phyloP scores from a whole-genome alignment of 2,113 vertebrate species.

The Parus major region DNA sequence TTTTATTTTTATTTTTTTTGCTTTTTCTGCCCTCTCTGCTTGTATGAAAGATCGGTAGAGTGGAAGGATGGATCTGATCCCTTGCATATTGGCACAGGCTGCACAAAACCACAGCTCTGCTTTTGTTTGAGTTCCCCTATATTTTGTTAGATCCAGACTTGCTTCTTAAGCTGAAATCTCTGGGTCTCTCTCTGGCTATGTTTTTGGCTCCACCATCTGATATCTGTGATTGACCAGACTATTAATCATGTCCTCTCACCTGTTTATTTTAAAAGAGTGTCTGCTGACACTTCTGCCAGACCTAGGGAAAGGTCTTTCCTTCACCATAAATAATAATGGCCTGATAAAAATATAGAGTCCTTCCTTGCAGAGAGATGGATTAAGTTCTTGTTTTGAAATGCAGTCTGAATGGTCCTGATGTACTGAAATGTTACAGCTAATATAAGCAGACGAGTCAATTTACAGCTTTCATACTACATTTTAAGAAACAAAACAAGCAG shows the following conservation, averaged over 20 bases:
- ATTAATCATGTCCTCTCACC: neutral
- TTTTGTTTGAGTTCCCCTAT: neutral
- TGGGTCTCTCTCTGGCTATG: neutral
- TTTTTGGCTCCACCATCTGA: neutral
- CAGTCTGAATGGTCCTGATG: constrained; percentile 24
- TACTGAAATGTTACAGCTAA: constrained; percentile 53
- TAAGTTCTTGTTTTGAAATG: constrained; percentile 34
- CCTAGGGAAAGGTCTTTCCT: neutral
- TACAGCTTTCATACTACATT: constrained; percentile 62
- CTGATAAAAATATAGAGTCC: neutral
- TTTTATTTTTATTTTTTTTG: neutral
- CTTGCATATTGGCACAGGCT: neutral
- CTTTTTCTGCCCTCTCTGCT: rapidly evolving
- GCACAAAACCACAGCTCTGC: neutral
- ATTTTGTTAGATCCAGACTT: neutral
- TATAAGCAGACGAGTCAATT: constrained; percentile 66
- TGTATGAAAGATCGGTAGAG: neutral
- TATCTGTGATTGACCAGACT: neutral
- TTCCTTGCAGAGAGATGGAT: constrained; percentile 27
- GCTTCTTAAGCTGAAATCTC: neutral
- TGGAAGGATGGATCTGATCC: neutral
- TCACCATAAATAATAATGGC: neutral
- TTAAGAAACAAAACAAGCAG: constrained; percentile 46
- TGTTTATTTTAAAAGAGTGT: neutral
- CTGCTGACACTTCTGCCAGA: neutral